phyloP scores from a whole-genome alignment of 53 echinoderm and acorn worm species.

The Apostichopus leukothele region DNA sequence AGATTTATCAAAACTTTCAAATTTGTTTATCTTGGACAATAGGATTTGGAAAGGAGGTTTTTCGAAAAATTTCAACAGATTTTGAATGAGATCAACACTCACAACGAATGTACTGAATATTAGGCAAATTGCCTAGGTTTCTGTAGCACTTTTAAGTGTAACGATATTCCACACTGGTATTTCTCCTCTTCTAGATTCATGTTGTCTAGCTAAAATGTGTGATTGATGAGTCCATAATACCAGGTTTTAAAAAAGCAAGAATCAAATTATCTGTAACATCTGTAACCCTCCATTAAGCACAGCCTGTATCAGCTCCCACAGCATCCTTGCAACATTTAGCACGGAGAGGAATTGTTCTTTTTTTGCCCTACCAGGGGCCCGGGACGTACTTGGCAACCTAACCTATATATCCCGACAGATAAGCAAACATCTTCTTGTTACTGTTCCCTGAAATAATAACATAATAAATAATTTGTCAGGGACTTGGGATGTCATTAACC shows the following conservation, averaged over 20 bases:
- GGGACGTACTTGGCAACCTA: neutral
- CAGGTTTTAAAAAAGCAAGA: neutral
- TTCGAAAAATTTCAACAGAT: no score
- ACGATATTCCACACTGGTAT: no score
- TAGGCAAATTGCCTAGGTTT: no score
- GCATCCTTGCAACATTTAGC: neutral
- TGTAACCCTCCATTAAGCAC: neutral
- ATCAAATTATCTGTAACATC: slow-evolving; percentile 13
- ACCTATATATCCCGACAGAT: neutral
- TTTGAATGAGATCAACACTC: no score
- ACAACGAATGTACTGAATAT: no score
- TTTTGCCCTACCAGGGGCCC: neutral
- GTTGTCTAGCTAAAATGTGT: neutral
- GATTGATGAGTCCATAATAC: neutral
- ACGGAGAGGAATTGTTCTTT: neutral
- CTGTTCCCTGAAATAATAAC: neutral
- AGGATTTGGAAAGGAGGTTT: no score
- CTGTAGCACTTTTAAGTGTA: no score
- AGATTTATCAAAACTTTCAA: no score
- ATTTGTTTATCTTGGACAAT: no score
- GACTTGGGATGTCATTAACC: slow-evolving; percentile 14
- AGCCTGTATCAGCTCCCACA: neutral
- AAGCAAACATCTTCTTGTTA: neutral
- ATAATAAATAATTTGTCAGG: neutral
- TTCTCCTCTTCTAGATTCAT: no score